Evolutionary conservation across 92 coral and sea anemone genomes (phyloP).

Genomic region (Palythoa heliodiscus): DNA sequence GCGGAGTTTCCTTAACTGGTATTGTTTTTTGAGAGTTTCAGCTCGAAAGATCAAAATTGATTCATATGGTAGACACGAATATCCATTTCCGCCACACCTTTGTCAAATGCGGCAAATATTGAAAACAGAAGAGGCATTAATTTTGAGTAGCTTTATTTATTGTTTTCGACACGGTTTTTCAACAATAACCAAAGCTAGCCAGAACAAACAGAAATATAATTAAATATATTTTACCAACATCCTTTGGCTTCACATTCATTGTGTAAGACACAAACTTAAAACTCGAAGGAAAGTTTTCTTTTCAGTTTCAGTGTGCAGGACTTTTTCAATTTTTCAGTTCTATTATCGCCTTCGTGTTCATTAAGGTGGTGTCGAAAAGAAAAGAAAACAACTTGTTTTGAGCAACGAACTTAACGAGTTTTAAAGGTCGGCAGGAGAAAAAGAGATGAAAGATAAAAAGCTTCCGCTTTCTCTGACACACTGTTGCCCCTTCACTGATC

Average conservation of each 20-base stretch:
- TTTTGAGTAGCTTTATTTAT: background rate
- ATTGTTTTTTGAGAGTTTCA: background rate
- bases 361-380: background rate
- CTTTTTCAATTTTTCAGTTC: background rate
- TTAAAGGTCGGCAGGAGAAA: background rate
- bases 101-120: background rate
- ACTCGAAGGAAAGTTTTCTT: background rate
- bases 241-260: background rate
- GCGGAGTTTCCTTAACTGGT: background rate
- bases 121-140: background rate
- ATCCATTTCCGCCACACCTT: slow-evolving; percentile 14
- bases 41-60: background rate
- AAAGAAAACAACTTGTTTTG: background rate
- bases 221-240: background rate
- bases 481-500: background rate
- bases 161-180: background rate
- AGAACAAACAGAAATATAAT: background rate
- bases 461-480: background rate
- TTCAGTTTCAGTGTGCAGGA: background rate
- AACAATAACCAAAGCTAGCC: background rate
- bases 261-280: background rate
- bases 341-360: background rate
- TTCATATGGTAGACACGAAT: background rate
- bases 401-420: background rate
- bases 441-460: background rate